Conservation (phyloP, 2,113 vertebrate genomes). For the Gopherus flavomarginatus region DNA sequence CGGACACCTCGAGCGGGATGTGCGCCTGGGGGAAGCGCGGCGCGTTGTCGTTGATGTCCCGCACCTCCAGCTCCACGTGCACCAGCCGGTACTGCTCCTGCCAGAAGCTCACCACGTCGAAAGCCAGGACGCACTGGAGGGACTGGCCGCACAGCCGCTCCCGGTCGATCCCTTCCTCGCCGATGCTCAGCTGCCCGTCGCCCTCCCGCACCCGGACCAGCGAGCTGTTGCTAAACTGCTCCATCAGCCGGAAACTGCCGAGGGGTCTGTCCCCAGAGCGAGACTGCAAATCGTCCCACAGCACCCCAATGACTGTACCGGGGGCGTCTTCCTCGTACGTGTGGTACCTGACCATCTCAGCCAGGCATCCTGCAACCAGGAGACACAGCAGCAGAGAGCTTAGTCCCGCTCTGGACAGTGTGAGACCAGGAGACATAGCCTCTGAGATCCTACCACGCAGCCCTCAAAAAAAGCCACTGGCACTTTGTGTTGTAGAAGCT, state of each 20-base stretch:
- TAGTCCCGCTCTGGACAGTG: slow-evolving; percentile 66
- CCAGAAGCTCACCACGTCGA: slow-evolving; percentile 94
- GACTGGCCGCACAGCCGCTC: slow-evolving; percentile 58
- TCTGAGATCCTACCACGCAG: not conserved
- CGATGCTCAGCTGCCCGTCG: slow-evolving; percentile 91
- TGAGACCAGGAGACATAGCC: not conserved
- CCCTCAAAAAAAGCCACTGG: not conserved
- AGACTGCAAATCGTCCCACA: slow-evolving; percentile 65
- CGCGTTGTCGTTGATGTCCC: slow-evolving; percentile 94
- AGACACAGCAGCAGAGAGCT: slow-evolving; percentile 71
- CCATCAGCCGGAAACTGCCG: slow-evolving; percentile 93
- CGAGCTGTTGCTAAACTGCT: slow-evolving; percentile 91
- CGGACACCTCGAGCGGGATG: slow-evolving; percentile 89
- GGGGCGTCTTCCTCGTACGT: slow-evolving; percentile 91
- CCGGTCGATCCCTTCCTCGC: slow-evolving; percentile 78
- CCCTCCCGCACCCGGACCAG: slow-evolving; percentile 91
- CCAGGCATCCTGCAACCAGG: slow-evolving; percentile 63
- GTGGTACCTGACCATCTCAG: slow-evolving; percentile 91
- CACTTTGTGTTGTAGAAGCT: fast-evolving
- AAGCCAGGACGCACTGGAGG: slow-evolving; percentile 84
- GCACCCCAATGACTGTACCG: slow-evolving; percentile 90
- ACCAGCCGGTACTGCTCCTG: slow-evolving; percentile 92
- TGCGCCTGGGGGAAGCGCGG: slow-evolving; percentile 89
- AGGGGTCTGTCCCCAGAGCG: slow-evolving; percentile 87
- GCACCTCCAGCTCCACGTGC: slow-evolving; percentile 95